Evolutionary conservation across 92 coral and sea anemone species (phyloP), one percentile per base, ranked within the genome.

Genomic region (Epizoanthus ramosus): DNA sequence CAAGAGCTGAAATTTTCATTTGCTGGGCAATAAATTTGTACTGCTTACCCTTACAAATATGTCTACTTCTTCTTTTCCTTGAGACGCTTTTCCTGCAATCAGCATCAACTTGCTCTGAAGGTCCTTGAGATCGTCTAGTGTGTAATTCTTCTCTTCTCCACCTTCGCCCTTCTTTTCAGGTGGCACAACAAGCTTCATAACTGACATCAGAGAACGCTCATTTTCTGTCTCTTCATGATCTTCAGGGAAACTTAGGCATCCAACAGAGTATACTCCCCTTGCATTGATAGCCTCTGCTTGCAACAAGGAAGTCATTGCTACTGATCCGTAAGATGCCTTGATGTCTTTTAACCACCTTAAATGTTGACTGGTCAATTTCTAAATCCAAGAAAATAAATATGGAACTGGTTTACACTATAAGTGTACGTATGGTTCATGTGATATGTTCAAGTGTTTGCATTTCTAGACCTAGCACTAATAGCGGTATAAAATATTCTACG

Each of bases 21-120:
- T n/a, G n/a, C n/a, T n/a, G n/a, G n/a, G n/a, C n/a, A n/a, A n/a
- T n/a, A 47, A 7, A 47, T 47, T 47, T 47, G 25, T 73, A 9
- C 33, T 74, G 33, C 89, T 63, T 69, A 94, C 98, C 88, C 92
- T 90, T 63, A 82, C 85, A 82, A 94, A 94, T 60, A 79, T 74
- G 45, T 94, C 98, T 64, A 92, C 95, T n/a, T 92, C 93, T 28
- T 92, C 94, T 58, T 92, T 90, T 10, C 95, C 94, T 3, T 87
- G 81, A 6, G 90, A 72, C 28, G 98, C 91, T 80, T 92, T 94
- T 6, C 89, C 98, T 6, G 98, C 95, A 88, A 94, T 94, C 58
- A 94, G 81, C 98, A 94, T 94, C 53, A 94, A 85, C 86, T 94
- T 94, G 79, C 95, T 94, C 72, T 94, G 98, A 22, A 94, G 80